These are phyloP conservation scores for Acanthaster planci DNA, from an alignment of 35 echinoderm and acorn worm species.

Conservation along the genomic window DNA sequence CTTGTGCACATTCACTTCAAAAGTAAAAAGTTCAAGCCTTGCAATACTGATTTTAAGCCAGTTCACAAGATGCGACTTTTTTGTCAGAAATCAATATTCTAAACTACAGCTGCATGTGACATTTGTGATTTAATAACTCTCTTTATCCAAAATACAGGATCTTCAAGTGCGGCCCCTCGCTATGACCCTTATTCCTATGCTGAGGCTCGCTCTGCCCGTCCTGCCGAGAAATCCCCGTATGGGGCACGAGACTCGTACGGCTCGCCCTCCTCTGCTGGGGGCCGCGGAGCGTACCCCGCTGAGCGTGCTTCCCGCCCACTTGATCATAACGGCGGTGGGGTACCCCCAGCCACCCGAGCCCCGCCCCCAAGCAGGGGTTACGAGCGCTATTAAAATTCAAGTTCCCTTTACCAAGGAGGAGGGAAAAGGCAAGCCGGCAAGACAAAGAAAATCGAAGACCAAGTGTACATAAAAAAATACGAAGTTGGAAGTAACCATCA, in stretches of 20 bases:
- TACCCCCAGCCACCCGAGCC: background rate
- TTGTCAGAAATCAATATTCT: no score
- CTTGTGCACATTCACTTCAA: no score
- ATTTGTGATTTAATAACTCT: background rate
- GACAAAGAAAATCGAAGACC: background rate
- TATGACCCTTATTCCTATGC: background rate
- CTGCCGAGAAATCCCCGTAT: slow-evolving; percentile 12
- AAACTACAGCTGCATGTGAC: no score
- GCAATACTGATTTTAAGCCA: no score
- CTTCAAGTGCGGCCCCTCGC: slow-evolving; percentile 15
- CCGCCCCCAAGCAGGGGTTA: slow-evolving; percentile 26
- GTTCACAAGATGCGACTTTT: no score
- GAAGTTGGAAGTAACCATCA: background rate
- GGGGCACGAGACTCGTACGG: slow-evolving; percentile 16
- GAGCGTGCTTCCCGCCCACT: slow-evolving; percentile 14
- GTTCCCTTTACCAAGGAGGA: background rate
- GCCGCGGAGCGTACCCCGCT: slow-evolving; percentile 11
- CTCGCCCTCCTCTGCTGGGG: slow-evolving; percentile 5
- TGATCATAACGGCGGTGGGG: slow-evolving; percentile 8
- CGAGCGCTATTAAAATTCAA: background rate
- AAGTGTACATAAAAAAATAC: background rate
- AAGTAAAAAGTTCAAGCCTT: no score
- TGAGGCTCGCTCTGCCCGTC: background rate
- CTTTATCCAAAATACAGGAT: slow-evolving; percentile 11
- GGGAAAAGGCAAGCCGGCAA: background rate